A percentile compares a stretch with the other conserved stretches of the same genome.
Conservation (phyloP, 2,797 vertebrate genomes). For the Pantherophis vulpinus region DNA sequence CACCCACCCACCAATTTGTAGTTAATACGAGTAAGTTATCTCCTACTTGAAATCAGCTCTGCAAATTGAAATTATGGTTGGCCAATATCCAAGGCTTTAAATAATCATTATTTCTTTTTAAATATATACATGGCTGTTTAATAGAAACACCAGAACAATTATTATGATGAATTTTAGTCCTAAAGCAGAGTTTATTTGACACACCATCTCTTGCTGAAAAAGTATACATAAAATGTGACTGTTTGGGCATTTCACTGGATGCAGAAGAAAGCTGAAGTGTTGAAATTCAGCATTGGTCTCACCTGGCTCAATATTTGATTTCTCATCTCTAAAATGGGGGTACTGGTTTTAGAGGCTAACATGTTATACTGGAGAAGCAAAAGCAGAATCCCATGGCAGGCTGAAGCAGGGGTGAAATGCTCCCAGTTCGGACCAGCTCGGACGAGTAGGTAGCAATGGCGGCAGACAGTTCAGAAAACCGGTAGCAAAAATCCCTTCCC, state of each 20-base stretch:
- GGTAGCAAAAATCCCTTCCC: too few species aligned
- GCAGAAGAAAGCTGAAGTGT: background rate
- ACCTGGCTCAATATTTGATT: background rate
- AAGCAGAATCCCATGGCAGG: background rate
- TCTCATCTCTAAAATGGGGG: background rate
- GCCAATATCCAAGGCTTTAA: background rate
- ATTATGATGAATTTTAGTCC: background rate
- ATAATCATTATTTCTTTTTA: background rate
- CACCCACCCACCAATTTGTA: background rate
- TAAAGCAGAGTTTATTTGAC: slow-evolving; percentile 3
- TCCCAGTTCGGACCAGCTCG: too few species aligned
- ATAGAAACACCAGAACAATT: background rate
- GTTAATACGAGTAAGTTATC: slow-evolving; percentile 5
- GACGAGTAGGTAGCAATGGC: too few species aligned
- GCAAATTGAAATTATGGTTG: slow-evolving; percentile 33
- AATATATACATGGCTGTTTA: background rate
- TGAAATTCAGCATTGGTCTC: background rate
- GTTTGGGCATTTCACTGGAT: background rate
- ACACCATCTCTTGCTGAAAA: background rate
- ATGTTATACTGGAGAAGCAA: background rate
- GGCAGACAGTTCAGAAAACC: too few species aligned
- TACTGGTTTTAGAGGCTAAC: background rate
- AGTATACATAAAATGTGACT: background rate
- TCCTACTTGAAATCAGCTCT: slow-evolving; percentile 22
- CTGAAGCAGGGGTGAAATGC: background rate